Evolutionary conservation across 2,113 vertebrate genomes (phyloP), one percentile per base, ranked within the genome.

Genomic region (Beaufortia kweichowensis): DNA sequence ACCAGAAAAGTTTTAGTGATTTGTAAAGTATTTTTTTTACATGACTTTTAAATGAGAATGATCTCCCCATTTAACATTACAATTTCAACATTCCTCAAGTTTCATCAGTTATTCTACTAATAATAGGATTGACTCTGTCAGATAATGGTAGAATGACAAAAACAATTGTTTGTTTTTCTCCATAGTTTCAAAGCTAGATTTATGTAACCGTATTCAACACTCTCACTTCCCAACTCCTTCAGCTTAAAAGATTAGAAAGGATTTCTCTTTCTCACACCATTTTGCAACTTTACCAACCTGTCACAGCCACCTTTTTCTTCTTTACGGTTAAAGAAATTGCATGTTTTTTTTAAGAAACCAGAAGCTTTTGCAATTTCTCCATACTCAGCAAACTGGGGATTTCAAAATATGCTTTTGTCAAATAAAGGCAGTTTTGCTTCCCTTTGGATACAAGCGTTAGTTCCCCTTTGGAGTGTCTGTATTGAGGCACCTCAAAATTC

Each of bases 341-440:
- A 48, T 7, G 29, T 24, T 31, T 70, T 15, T 69, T 33, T 46
- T 8, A n/a, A 53, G n/a, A 53, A 53, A 6, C 3, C 0, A 70
- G n/a, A 33, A 24, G 33, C 10, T n/a, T 29, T 29, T n/a, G 2
- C 14, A 69, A 55, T 35, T 55, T 55, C 5, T 55, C 28, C 23
- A 31, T 4, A 0, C 6, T 56, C 29, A 35, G n/a, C 69, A 59
- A 59, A 59, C 5, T 28, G 55, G 7, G 50, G 21, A 59, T 72
- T 41, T 57, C 14, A 19, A 17, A 55, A 28, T 17, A 26, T 15
- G 61, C 26, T 63, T 29, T 26, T 21, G 26, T 26, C 19, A 41
- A 46, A n/a, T 53, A 6, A 73, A 19, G 62, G 23, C 48, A 56
- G 76, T 85, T 81, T 86, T 70, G 78, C 80, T 83, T 85, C 86